Percentiles rank a stretch among this genome's conserved stretches.
These are phyloP conservation scores for Acropora tenuis DNA, from an alignment of 64 coral and sea anemone genomes.

Conservation along the genomic window DNA sequence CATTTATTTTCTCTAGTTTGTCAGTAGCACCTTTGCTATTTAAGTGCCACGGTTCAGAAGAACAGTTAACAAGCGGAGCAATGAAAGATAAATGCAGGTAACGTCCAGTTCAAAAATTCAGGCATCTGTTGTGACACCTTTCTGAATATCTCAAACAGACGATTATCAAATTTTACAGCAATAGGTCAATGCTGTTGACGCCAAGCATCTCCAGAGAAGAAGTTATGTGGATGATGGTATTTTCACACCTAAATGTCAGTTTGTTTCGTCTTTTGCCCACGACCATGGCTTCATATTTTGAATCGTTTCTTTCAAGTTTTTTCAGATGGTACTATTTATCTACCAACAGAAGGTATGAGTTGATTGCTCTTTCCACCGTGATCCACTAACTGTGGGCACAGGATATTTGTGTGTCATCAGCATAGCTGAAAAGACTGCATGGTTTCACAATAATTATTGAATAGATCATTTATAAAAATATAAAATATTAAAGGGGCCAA, in stretches of 20 bases:
- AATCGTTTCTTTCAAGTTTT: not conserved
- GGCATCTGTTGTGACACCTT: not conserved
- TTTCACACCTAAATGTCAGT: not conserved
- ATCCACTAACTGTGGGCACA: too few relatives aligned
- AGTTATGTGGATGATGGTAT: too few relatives aligned
- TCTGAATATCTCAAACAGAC: not conserved
- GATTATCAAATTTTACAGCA: not conserved
- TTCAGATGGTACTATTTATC: not conserved
- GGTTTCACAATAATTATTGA: too few relatives aligned
- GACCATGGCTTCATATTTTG: not conserved
- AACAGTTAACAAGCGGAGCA: too few relatives aligned
- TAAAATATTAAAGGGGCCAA: not conserved
- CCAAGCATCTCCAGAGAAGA: too few relatives aligned
- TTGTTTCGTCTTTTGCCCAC: slow-evolving; percentile 28
- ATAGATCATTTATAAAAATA: too few relatives aligned
- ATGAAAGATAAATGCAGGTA: not conserved
- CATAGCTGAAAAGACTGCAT: too few relatives aligned
- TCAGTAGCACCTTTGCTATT: too few relatives aligned
- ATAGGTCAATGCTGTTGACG: not conserved
- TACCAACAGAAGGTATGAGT: not conserved
- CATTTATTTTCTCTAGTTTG: too few relatives aligned
- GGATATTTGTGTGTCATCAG: too few relatives aligned
- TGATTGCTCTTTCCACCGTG: not conserved
- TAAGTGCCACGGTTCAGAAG: too few relatives aligned
- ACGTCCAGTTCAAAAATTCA: not conserved